These are phyloP conservation scores for Nerophis lumbriciformis DNA, from an alignment of 2,113 vertebrate genomes.

Conservation along the genomic window DNA sequence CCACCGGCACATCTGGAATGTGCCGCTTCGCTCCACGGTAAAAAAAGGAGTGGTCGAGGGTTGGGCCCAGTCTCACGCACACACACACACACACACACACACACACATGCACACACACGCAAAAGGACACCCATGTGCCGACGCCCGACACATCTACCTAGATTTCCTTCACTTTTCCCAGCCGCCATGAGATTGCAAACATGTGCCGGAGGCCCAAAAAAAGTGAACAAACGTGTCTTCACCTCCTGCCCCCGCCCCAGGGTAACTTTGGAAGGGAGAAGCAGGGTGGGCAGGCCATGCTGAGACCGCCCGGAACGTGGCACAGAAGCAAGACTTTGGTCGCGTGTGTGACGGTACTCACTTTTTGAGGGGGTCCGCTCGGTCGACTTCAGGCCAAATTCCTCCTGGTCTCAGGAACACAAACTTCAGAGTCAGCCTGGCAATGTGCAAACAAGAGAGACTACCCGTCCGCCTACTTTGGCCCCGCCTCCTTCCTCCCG, in stretches of 20 bases:
- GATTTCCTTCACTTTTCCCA: not conserved
- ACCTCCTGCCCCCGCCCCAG: too few relatives aligned
- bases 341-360: constrained; percentile 21
- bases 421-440: constrained; percentile 45
- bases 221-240: too few relatives aligned
- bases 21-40: constrained; percentile 18
- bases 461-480: constrained; percentile 47
- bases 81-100: constrained; percentile 1
- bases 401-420: constrained; percentile 42
- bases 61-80: constrained; percentile 23
- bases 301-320: too few relatives aligned
- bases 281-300: too few relatives aligned
- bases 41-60: constrained; percentile 55
- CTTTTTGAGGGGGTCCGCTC: constrained; percentile 25
- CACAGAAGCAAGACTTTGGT: too few relatives aligned
- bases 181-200: too few relatives aligned
- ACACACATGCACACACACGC: not conserved
- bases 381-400: constrained; percentile 38
- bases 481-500: constrained; percentile 47
- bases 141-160: not conserved
- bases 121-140: constrained; percentile 1
- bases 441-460: constrained; percentile 51
- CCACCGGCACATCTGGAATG: constrained; percentile 50
- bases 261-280: too few relatives aligned
- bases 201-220: too few relatives aligned